Evolutionary conservation across 2,113 vertebrate genomes (phyloP), one percentile per base, ranked within the genome.

Genomic region (Chrysochloris asiatica): DNA sequence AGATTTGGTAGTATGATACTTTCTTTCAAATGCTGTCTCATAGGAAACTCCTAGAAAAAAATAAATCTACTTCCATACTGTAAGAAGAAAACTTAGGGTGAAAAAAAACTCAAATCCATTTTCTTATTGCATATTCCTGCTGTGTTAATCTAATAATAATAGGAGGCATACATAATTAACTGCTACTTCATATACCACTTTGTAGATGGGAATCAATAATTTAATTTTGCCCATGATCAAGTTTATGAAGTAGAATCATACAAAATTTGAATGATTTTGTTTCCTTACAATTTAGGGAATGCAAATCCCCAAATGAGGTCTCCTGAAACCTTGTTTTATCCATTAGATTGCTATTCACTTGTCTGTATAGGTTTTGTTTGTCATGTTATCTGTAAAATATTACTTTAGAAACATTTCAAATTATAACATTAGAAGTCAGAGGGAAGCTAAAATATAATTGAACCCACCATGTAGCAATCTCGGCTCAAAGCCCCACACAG

Each of bases 101-200:
- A n/a, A 75, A n/a, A 38, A 71, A 69, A n/a, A 71, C n/a, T 63
- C 75, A 95, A 79, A 93, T 80, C 26, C 59, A 94, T 94, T 90
- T 94, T 47, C 83, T 95, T 93, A 91, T 94, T 93, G 85, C 52
- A 63, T 89, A 73, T 30, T 78, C 75, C 86, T 89, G 59, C 93
- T 95, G 91, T 93, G 91, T 88, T 94, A 95, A 96, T 94, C 88
- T 94, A 91, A 79, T 88, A 95, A 94, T 95, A 89, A 79, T 88
- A 92, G 59, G 80, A 93, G 22, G 43, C 72, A 93, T 89, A 90
- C 89, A 94, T 93, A 96, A 96, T 95, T 95, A 86, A 95, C 56
- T 89, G 63, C 63, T 81, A 83, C 33, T 54, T 93, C 71, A n/a
- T 47, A 76, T 77, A 77, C 78, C 45, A 93, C 81, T 88, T 88